Percentiles rank a stretch among this genome's conserved stretches.
These are phyloP conservation scores for Caerostris extrusa DNA, from an alignment of 1,140 invertebrate species.

Conservation along the genomic window DNA sequence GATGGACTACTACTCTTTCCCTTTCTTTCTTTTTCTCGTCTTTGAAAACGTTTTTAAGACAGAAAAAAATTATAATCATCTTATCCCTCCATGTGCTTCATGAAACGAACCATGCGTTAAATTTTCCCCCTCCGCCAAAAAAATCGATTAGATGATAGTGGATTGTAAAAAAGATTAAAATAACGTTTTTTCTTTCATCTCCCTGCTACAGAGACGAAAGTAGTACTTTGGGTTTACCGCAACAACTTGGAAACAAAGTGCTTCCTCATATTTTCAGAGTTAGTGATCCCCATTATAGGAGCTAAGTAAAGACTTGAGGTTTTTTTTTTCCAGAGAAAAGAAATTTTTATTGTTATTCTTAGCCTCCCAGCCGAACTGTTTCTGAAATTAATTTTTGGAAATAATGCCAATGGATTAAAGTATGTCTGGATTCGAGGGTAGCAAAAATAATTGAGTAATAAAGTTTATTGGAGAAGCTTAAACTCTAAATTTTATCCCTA, in stretches of 20 bases:
- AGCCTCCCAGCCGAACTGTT: no score
- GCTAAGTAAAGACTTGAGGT: neutral
- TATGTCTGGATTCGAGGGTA: no score
- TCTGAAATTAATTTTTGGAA: no score
- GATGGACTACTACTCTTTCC: neutral
- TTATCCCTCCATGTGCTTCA: neutral
- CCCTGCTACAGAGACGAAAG: neutral
- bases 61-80: neutral
- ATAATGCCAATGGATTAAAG: no score
- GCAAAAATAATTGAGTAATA: neutral
- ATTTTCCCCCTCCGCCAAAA: neutral
- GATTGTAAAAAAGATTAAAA: neutral
- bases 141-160: neutral
- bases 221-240: neutral
- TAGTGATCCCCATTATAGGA: neutral
- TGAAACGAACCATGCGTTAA: slow-evolving; percentile 55
- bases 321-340: no score
- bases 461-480: no score
- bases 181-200: neutral
- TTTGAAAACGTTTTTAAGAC: neutral
- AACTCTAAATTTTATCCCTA: no score
- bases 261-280: neutral
- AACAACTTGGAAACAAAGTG: slow-evolving; percentile 8
- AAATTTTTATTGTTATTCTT: no score
- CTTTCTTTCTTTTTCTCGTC: no score